phyloP scores from a whole-genome alignment of 2,113 vertebrate species.

The Phocoena sinus region DNA sequence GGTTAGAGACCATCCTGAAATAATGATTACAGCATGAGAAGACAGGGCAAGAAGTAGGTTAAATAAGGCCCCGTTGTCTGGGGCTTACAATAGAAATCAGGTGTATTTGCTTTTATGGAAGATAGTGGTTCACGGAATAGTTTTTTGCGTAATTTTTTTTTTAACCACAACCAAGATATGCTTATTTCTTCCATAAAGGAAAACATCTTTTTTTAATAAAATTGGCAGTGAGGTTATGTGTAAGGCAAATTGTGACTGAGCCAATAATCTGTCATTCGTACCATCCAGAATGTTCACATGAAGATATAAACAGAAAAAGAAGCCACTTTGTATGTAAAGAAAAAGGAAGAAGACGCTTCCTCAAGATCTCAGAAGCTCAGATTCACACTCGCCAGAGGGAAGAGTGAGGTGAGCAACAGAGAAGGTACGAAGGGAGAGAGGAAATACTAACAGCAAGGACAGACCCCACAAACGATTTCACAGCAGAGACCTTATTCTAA shows the following conservation, averaged over 20 bases:
- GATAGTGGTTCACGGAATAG: background rate
- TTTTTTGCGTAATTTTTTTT: background rate
- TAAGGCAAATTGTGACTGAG: conserved; percentile 69
- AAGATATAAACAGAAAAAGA: conserved; percentile 71
- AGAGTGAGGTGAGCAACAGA: background rate
- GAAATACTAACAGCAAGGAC: background rate
- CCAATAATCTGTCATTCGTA: conserved; percentile 72
- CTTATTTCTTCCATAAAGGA: conserved; percentile 67
- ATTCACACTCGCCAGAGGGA: background rate
- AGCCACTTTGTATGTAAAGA: conserved; percentile 64
- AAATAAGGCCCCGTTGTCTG: fast-evolving
- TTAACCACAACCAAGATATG: conserved; percentile 55
- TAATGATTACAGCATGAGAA: background rate
- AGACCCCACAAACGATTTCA: fast-evolving
- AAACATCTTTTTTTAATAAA: conserved; percentile 64
- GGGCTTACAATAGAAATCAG: background rate
- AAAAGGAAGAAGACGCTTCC: conserved; percentile 27
- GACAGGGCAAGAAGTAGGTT: background rate
- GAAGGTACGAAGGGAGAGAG: background rate
- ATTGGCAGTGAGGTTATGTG: conserved; percentile 73
- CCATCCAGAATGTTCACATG: conserved; percentile 71
- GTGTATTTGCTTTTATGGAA: background rate
- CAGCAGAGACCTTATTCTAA: background rate
- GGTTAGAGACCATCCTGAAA: background rate
- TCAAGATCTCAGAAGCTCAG: background rate